Conservation (phyloP, 1,140 invertebrate genomes). For the Orius insidiosus region DNA sequence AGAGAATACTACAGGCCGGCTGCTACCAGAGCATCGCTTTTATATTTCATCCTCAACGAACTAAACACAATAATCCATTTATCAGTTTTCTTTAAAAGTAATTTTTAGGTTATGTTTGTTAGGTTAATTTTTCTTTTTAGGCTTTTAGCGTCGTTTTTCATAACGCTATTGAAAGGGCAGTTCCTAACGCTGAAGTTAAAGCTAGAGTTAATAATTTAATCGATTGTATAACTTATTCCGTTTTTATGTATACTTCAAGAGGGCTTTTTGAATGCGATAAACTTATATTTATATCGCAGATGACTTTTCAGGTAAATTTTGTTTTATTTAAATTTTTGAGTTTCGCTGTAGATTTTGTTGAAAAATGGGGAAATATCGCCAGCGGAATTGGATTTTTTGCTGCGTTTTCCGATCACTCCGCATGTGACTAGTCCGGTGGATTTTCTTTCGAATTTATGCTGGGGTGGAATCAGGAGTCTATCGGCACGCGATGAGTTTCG, state of each 20-base stretch:
- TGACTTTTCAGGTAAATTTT: slow-evolving; percentile 68
- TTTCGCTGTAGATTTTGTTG: slow-evolving; percentile 70
- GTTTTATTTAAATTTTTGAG: slow-evolving; percentile 15
- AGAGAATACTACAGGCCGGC: slow-evolving; percentile 84
- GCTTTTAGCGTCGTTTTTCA: slow-evolving; percentile 95
- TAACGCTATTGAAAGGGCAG: slow-evolving; percentile 80
- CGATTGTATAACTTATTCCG: slow-evolving; percentile 85
- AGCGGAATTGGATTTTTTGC: slow-evolving; percentile 76
- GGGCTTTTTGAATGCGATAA: slow-evolving; percentile 94
- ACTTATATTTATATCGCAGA: slow-evolving; percentile 87
- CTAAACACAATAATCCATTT: slow-evolving; percentile 92
- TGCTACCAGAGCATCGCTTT: slow-evolving; percentile 72
- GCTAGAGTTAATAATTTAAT: slow-evolving; percentile 74
- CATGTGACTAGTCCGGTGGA: slow-evolving; percentile 85
- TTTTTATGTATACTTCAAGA: slow-evolving; percentile 85
- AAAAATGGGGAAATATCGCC: slow-evolving; percentile 69
- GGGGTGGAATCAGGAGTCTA: slow-evolving; percentile 87
- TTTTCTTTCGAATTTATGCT: slow-evolving; percentile 77
- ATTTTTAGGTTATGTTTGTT: slow-evolving; percentile 11
- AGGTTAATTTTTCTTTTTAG: slow-evolving; percentile 30
- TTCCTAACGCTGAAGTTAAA: slow-evolving; percentile 51
- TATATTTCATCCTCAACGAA: slow-evolving; percentile 95
- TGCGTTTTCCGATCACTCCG: slow-evolving; percentile 82
- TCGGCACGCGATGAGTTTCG: slow-evolving; percentile 80
- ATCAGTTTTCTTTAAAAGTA: slow-evolving; percentile 91